Base-by-base conservation (phyloP, 2,113 vertebrate genomes). In the Cyrtonyx montezumae region DNA sequence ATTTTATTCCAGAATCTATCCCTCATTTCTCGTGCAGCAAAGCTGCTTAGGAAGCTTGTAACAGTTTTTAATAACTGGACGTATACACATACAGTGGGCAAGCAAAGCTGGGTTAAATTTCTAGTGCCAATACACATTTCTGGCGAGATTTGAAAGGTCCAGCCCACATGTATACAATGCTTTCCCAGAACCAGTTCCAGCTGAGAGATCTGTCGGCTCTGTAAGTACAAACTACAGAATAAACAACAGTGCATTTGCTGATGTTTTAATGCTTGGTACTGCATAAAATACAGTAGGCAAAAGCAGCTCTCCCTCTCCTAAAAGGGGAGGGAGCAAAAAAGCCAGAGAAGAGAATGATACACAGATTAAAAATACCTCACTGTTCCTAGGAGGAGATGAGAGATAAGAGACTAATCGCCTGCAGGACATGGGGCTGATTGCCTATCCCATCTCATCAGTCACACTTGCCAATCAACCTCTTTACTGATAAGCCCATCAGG, bases 381-480 rank as follows among this genome's bases (percentile, higher is more conserved):
- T 83, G 67, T 45, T 81, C 86, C 77, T 56, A 92, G 55, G 69
- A 90, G 66, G 28, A 91, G 77, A 83, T 43, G 53, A 88, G 68
- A 83, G 83, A 91, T 93, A 93, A 95, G 73, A 96, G 34, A 63
- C 90, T 94, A 93, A 93, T 91, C 34, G 6, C 83, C 73, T 90
- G 51, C 82, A 78, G 83, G 77, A 78, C 18, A 1, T 3, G 67
- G 76, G 79, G 82, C 90, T 93, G 93, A 75, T 59, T 93, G 93
- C 77, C 93, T 84, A 78, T 63, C 48, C 93, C 68, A 75, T 86
- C 90, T 90, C 93, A 86, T 94, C 90, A 95, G 93, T 88, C 90
- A 96, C 93, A 88, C 85, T 90, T 94, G 95, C 90, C 95, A 94
- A 84, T 91, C 96, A 88, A n/a, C 73, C 86, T 90, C 83, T 84